phyloP scores from a whole-genome alignment of 2,888 invertebrate species.

The Sarcophaga rosellei region DNA sequence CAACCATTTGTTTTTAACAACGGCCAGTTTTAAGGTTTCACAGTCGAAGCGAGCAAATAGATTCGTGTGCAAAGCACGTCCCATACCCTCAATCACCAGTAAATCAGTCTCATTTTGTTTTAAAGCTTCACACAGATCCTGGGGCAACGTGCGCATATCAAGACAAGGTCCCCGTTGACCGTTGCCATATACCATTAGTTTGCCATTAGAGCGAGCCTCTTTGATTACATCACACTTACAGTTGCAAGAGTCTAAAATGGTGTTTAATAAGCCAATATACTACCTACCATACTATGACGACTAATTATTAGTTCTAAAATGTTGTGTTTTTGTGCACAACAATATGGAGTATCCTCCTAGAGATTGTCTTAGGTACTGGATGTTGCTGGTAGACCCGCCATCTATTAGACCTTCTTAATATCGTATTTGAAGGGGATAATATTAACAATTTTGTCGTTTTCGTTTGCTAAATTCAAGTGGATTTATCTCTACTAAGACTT shows the following conservation, averaged over 20 bases:
- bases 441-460: too few relatives aligned
- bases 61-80: conserved; percentile 97
- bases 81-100: conserved; percentile 98
- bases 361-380: too few relatives aligned
- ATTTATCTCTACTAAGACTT: too few relatives aligned
- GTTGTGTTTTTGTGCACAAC: too few relatives aligned
- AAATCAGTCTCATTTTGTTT: conserved; percentile 90
- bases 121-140: conserved; percentile 89
- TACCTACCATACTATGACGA: too few relatives aligned
- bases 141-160: conserved; percentile 89
- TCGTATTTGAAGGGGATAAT: too few relatives aligned
- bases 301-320: too few relatives aligned
- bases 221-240: conserved; percentile 87
- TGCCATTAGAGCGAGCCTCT: conserved; percentile 84
- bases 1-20: conserved; percentile 97
- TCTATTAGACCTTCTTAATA: too few relatives aligned
- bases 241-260: conserved; percentile 87
- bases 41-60: conserved; percentile 93
- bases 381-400: too few relatives aligned
- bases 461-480: too few relatives aligned
- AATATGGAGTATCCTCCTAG: too few relatives aligned
- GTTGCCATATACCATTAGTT: conserved; percentile 91
- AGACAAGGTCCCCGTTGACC: conserved; percentile 98
- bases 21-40: conserved; percentile 95
- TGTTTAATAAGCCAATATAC: conserved; percentile 66